phyloP scores from a whole-genome alignment of 2,888 invertebrate species.

The Ditula angustiorana region DNA sequence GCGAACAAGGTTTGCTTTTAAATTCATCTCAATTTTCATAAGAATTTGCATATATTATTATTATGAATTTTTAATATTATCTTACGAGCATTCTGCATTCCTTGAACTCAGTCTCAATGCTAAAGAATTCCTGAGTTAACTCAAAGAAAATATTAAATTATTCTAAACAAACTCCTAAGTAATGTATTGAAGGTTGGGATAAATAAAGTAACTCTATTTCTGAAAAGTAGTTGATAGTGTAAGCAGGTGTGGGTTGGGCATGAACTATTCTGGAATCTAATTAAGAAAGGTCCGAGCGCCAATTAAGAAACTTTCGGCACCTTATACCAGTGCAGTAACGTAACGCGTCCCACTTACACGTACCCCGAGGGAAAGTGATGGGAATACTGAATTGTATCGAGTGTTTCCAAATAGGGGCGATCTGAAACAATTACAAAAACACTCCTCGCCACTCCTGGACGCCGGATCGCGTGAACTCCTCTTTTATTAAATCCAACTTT shows the following conservation, averaged over 20 bases:
- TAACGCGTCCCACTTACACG: background rate
- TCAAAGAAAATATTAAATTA: background rate
- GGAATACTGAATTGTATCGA: background rate
- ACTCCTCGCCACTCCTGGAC: slow-evolving; percentile 8
- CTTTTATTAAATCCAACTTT: slow-evolving; percentile 30
- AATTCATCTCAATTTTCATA: background rate
- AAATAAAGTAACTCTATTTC: slow-evolving; percentile 10
- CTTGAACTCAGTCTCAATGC: background rate
- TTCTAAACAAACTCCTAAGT: background rate
- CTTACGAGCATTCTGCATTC: background rate
- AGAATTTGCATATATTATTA: background rate
- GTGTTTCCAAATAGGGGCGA: slow-evolving; percentile 2
- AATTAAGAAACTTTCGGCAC: slow-evolving; percentile 12
- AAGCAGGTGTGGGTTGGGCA: slow-evolving; percentile 6
- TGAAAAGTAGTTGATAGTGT: slow-evolving; percentile 5
- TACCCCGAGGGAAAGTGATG: background rate
- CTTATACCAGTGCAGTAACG: background rate
- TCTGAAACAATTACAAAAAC: slow-evolving; percentile 1
- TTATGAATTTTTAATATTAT: background rate
- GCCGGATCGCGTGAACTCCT: slow-evolving; percentile 16
- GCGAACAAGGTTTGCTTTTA: background rate
- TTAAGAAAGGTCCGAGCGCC: slow-evolving; percentile 4
- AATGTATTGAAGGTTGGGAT: background rate
- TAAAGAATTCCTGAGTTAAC: background rate
- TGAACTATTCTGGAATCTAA: slow-evolving; percentile 14